These are phyloP conservation scores for Microctonus aethiopoides DNA, from an alignment of 2,888 invertebrate genomes.

Conservation along the genomic window DNA sequence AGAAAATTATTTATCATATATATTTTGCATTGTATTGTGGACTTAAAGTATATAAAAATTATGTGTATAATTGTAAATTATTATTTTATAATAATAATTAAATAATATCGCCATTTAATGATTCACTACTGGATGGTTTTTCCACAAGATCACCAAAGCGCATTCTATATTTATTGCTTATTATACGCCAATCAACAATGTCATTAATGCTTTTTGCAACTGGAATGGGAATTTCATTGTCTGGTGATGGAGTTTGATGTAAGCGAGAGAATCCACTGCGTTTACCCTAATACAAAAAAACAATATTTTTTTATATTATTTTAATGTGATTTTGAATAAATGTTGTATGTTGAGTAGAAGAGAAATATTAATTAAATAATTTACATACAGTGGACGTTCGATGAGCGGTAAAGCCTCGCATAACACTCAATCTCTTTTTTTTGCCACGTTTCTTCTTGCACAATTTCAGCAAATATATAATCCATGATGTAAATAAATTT, in stretches of 20 bases:
- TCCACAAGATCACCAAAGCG: conserved; percentile 62
- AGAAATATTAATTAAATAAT: not conserved
- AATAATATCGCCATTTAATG: conserved; percentile 2
- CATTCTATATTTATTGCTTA: conserved; percentile 67
- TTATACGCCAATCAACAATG: conserved; percentile 68
- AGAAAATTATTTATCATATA: not conserved
- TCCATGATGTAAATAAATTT: conserved; percentile 75
- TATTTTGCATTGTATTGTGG: not conserved
- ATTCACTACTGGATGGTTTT: conserved; percentile 47
- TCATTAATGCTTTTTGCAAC: conserved; percentile 63
- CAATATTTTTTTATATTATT: not conserved
- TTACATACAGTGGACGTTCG: not conserved
- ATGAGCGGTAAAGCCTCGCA: conserved; percentile 46
- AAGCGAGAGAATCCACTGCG: conserved; percentile 52
- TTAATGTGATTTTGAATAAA: not conserved
- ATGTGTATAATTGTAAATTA: not conserved
- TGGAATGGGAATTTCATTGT: conserved; percentile 59
- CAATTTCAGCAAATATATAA: conserved; percentile 65
- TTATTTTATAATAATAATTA: not conserved
- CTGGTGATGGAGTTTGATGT: conserved; percentile 56
- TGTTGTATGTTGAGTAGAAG: no score
- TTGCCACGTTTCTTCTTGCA: conserved; percentile 63
- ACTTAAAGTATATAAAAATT: no score
- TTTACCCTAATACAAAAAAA: not conserved
- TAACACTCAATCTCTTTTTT: conserved; percentile 54